phyloP scores from a whole-genome alignment of 2,113 vertebrate species.

The Dicerorhinus sumatrensis region DNA sequence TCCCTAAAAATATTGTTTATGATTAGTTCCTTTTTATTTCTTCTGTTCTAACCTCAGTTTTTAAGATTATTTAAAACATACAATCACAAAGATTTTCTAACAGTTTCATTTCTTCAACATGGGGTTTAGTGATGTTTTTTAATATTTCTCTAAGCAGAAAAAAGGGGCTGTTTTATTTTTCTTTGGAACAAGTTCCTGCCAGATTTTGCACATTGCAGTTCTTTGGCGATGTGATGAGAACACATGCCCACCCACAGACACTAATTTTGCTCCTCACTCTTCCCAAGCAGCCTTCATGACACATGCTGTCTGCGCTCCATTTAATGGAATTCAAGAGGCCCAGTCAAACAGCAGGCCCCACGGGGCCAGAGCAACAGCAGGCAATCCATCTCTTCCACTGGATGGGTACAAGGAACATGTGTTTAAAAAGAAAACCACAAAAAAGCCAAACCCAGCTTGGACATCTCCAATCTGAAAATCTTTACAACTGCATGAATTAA shows the following conservation, averaged over 20 bases:
- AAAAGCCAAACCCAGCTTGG: background rate
- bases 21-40: constrained; percentile 3
- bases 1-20: background rate
- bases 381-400: background rate
- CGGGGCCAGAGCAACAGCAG: background rate
- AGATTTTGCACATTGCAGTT: constrained; percentile 66
- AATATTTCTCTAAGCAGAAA: constrained; percentile 61
- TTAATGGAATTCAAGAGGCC: constrained; percentile 65
- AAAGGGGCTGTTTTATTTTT: constrained; percentile 55
- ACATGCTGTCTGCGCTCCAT: constrained; percentile 51
- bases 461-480: constrained; percentile 14
- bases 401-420: constrained; percentile 25
- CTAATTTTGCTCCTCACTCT: constrained; percentile 71
- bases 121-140: background rate
- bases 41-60: constrained; percentile 18
- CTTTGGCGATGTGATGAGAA: constrained; percentile 58
- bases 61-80: constrained; percentile 15
- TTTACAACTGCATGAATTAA: background rate
- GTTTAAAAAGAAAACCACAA: constrained; percentile 20
- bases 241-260: constrained; percentile 77
- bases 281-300: constrained; percentile 70
- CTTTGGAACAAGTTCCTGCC: constrained; percentile 60
- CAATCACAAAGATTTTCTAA: constrained; percentile 29
- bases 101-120: constrained; percentile 45
- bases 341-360: background rate